A percentile compares a stretch with the other conserved stretches of the same genome.
These are phyloP conservation scores for Rhinoptilus africanus DNA, from an alignment of 2,113 vertebrate genomes.

Conservation along the genomic window DNA sequence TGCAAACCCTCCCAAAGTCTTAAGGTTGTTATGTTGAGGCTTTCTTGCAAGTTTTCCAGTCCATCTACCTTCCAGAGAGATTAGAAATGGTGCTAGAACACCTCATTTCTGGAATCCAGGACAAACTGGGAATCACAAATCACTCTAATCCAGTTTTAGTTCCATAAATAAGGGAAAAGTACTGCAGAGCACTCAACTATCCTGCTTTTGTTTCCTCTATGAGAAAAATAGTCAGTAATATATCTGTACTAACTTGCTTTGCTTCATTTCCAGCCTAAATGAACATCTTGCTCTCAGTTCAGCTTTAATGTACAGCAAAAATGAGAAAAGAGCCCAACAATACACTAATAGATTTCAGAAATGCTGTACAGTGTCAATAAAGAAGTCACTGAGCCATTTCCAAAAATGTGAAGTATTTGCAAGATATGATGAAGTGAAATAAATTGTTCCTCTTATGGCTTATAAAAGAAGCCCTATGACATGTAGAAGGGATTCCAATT, in stretches of 20 bases:
- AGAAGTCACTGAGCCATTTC: neutral
- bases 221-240: neutral
- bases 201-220: neutral
- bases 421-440: neutral
- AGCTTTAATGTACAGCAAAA: neutral
- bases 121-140: neutral
- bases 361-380: constrained; percentile 2
- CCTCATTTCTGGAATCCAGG: neutral
- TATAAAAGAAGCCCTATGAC: neutral
- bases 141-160: neutral
- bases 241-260: neutral
- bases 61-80: neutral
- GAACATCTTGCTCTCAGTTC: neutral
- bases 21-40: neutral
- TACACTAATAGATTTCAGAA: constrained; percentile 1
- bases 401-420: neutral
- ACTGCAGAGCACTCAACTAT: neutral
- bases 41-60: neutral
- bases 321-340: neutral
- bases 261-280: constrained; percentile 19
- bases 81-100: neutral
- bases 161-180: neutral
- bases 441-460: neutral
- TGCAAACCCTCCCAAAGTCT: neutral
- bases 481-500: neutral